Base-by-base conservation (phyloP, 2,888 invertebrate genomes). In the Yponomeuta malinellus region DNA sequence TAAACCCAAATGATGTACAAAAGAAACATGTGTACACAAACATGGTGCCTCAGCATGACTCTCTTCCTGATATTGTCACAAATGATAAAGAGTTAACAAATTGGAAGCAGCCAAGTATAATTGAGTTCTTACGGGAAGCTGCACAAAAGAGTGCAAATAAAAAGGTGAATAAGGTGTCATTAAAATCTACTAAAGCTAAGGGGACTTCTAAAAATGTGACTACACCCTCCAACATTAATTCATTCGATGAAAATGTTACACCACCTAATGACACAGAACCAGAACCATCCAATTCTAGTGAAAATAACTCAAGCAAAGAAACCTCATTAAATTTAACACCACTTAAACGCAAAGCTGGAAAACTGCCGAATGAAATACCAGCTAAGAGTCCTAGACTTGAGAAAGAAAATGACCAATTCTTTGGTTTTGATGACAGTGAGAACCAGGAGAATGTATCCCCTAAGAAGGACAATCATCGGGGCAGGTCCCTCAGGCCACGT, bases 21-120 rank as follows among this genome's bases (percentile, higher is more conserved):
- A 90, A 86, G 76, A 90, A 88, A 78, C 90, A 91, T 87, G 88
- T 92, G 1, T 92, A 90, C 73, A 90, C 90, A 15, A 86, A 89
- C 72, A 78, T 92, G 71, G 74, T 87, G 8, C 75, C 80, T 29
- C 79, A 84, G 71, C 76, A 81, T 80, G 83, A 86, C 10, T 69
- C 76, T 37, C 73, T 84, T 48, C 82, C 85, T 63, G 79, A 84
- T 74, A 75, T 81, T 65, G 75, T 75, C 9, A 63, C 70, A 66
- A 65, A 71, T 72, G 75, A 83, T 69, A 79, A 78, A 43, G 78
- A 78, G 31, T 72, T 78, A 31, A 75, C 85, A 10, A 83, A 81
- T 73, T 77, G 87, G n/a, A 89, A 87, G 74, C 92, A 93, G 65
- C 33, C 69, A 69, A 69, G 90, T 78, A 92, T 93, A 67, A 84